phyloP scores from a whole-genome alignment of 2,113 vertebrate genomes.

The Lamprologus tigripictilis region DNA sequence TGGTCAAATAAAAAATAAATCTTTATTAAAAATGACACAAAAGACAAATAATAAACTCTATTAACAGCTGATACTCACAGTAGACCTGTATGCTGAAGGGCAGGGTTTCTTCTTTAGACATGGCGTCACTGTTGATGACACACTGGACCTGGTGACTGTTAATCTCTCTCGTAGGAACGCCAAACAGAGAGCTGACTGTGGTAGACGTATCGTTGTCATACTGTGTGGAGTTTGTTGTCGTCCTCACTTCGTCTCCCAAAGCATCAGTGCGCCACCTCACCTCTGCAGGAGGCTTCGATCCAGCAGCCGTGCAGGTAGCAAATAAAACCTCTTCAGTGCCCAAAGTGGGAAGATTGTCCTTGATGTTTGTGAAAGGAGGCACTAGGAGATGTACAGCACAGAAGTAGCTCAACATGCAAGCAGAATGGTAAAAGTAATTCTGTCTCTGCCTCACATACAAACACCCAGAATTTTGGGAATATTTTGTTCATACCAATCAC shows the following conservation, averaged over 20 bases:
- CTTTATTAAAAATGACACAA: background rate
- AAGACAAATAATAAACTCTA: background rate
- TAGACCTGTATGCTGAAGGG: background rate
- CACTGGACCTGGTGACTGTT: background rate
- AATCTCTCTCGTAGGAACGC: background rate
- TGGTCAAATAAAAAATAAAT: background rate
- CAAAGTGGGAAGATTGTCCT: too few species aligned
- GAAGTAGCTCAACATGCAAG: accelerated
- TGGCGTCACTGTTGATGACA: accelerated
- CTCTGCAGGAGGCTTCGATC: too few species aligned
- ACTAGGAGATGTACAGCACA: accelerated
- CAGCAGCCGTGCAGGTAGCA: too few species aligned
- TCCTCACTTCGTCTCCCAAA: too few species aligned
- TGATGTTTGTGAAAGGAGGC: background rate
- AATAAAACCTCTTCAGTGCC: too few species aligned
- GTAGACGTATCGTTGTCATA: background rate
- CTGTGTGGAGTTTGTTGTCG: accelerated
- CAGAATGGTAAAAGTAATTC: accelerated
- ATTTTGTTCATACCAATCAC: background rate
- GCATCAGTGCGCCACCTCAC: too few species aligned
- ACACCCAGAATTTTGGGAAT: background rate
- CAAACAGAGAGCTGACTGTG: background rate
- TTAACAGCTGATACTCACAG: background rate
- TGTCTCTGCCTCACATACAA: background rate
- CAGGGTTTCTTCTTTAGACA: background rate